A percentile compares a stretch with the other conserved stretches of the same genome.
Evolutionary conservation across 2,888 invertebrate species (phyloP).

Genomic region (Epistrophe eligans): DNA sequence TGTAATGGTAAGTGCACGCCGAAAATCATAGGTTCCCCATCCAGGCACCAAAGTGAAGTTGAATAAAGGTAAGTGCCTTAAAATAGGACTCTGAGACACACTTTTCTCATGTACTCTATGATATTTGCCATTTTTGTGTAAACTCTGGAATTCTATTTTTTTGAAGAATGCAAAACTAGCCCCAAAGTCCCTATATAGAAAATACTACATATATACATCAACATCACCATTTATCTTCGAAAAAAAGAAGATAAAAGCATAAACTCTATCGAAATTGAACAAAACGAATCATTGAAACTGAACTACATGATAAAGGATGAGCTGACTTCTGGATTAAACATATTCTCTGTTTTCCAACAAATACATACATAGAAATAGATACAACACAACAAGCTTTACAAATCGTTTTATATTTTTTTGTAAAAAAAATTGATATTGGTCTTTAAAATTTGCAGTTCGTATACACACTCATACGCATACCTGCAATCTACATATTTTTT

Average conservation of each 20-base stretch:
- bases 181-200: not conserved
- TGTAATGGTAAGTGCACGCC: too few relatives aligned
- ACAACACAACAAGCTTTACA: not conserved
- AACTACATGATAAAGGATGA: slow-evolving; percentile 5
- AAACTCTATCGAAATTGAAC: not conserved
- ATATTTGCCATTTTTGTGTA: too few relatives aligned
- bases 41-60: too few relatives aligned
- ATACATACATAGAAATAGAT: not conserved
- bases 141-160: not conserved
- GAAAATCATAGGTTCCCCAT: too few relatives aligned
- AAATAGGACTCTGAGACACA: too few relatives aligned
- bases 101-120: too few relatives aligned
- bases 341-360: not conserved
- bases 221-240: not conserved
- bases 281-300: not conserved
- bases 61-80: too few relatives aligned
- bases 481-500: too few relatives aligned
- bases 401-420: not conserved
- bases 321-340: not conserved
- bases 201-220: not conserved
- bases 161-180: not conserved
- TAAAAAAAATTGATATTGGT: not conserved
- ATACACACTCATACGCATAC: too few relatives aligned
- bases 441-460: not conserved
- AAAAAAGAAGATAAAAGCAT: not conserved